These are phyloP conservation scores for Salticus scenicus DNA, from an alignment of 2,888 invertebrate genomes.

Conservation along the genomic window DNA sequence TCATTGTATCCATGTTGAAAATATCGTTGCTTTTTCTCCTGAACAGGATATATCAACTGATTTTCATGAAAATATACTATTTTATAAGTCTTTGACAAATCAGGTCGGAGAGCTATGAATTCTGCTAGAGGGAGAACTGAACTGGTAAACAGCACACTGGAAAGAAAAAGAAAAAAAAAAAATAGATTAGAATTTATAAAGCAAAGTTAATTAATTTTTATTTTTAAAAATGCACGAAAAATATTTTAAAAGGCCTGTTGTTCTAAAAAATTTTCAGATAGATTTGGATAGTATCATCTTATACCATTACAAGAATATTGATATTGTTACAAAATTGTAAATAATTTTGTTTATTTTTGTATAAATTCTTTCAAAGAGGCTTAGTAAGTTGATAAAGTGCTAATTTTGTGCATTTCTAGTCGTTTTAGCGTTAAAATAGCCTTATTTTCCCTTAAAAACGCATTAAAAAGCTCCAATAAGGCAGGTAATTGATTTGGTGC, in stretches of 20 bases:
- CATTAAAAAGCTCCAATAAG: too few relatives aligned
- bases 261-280: too few relatives aligned
- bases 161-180: constrained; percentile 1
- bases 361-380: too few relatives aligned
- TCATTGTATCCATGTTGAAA: constrained; percentile 87
- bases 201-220: background rate
- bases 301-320: too few relatives aligned
- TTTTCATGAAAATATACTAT: constrained; percentile 87
- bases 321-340: too few relatives aligned
- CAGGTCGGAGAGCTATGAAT: constrained; percentile 82
- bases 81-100: constrained; percentile 80
- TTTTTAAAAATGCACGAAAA: background rate
- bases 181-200: constrained; percentile 73
- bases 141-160: constrained; percentile 81
- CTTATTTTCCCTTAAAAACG: too few relatives aligned
- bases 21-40: constrained; percentile 81
- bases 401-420: too few relatives aligned
- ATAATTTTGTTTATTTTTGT: too few relatives aligned
- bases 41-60: constrained; percentile 83
- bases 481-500: too few relatives aligned
- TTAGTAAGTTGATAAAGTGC: too few relatives aligned
- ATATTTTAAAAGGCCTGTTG: background rate
- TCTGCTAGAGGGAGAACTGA: constrained; percentile 84
- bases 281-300: too few relatives aligned
- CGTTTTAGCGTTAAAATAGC: too few relatives aligned